phyloP scores from a whole-genome alignment of 2,888 invertebrate genomes.

The Caenorhabditis virilis region DNA sequence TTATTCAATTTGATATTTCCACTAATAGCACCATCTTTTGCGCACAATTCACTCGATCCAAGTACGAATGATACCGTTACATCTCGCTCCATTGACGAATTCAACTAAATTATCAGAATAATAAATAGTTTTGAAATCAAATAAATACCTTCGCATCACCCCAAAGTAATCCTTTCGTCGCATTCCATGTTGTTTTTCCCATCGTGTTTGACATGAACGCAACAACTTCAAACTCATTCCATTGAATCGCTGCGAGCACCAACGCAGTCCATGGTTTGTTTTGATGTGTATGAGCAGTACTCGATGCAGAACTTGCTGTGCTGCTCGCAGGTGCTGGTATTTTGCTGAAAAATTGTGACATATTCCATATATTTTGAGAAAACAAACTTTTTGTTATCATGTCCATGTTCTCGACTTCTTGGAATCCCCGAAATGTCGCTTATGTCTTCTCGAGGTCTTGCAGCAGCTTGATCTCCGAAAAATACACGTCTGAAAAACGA shows the following conservation, averaged over 20 bases:
- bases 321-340: constrained; percentile 8
- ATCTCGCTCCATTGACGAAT: constrained; percentile 54
- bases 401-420: constrained; percentile 73
- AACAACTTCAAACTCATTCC: constrained; percentile 91
- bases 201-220: constrained; percentile 99
- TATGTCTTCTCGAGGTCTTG: constrained; percentile 16
- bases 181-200: constrained; percentile 85
- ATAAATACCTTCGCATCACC: constrained; percentile 43
- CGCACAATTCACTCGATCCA: constrained; percentile 84
- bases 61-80: constrained; percentile 51
- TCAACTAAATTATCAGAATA: constrained; percentile 51
- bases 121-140: not conserved
- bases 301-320: constrained; percentile 15
- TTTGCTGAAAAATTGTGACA: constrained; percentile 1
- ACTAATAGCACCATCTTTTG: constrained; percentile 95
- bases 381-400: constrained; percentile 9
- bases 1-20: constrained; percentile 78
- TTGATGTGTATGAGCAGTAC: constrained; percentile 18
- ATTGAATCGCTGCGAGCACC: constrained; percentile 92
- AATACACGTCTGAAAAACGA: constrained; percentile 85
- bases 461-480: constrained; percentile 78
- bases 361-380: too few relatives aligned
- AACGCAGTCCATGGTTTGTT: constrained; percentile 32
- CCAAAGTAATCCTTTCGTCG: constrained; percentile 53
- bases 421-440: constrained; percentile 28